phyloP scores from a whole-genome alignment of 2,888 invertebrate species.

The Campaea margaritaria region DNA sequence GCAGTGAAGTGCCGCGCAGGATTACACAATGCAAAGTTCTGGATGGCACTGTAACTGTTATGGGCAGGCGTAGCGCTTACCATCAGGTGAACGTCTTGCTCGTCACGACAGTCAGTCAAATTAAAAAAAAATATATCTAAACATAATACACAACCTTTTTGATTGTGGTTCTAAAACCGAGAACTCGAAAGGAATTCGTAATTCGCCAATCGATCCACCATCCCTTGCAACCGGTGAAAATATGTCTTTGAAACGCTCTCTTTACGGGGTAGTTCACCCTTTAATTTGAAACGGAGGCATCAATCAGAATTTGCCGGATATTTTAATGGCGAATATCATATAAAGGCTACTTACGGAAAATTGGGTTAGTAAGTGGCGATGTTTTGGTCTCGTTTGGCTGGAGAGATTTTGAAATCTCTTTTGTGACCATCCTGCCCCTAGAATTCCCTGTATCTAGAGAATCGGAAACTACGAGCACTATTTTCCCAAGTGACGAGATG shows the following conservation, averaged over 20 bases:
- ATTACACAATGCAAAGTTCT: no score
- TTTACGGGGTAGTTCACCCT: conserved; percentile 38
- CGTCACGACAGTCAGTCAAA: no score
- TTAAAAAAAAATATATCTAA: no score
- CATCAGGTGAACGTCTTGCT: no score
- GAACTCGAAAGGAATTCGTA: conserved; percentile 55
- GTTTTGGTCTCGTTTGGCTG: background rate
- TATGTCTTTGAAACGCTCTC: conserved; percentile 59
- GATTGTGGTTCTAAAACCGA: conserved; percentile 40
- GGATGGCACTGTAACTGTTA: no score
- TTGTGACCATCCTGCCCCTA: no score
- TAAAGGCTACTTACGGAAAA: conserved; percentile 16
- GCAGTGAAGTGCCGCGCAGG: no score
- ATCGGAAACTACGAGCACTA: no score
- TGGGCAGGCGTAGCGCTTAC: no score
- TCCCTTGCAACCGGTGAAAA: conserved; percentile 57
- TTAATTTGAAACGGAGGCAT: conserved; percentile 45
- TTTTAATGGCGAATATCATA: conserved; percentile 26
- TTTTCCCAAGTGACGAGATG: no score
- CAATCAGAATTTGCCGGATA: conserved; percentile 43
- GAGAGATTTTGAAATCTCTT: no score
- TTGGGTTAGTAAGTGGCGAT: conserved; percentile 11
- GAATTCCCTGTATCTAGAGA: no score
- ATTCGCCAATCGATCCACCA: conserved; percentile 62
- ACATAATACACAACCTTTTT: conserved; percentile 32